Base-by-base conservation (phyloP, 2,888 invertebrate genomes). In the Apamea crenata region DNA sequence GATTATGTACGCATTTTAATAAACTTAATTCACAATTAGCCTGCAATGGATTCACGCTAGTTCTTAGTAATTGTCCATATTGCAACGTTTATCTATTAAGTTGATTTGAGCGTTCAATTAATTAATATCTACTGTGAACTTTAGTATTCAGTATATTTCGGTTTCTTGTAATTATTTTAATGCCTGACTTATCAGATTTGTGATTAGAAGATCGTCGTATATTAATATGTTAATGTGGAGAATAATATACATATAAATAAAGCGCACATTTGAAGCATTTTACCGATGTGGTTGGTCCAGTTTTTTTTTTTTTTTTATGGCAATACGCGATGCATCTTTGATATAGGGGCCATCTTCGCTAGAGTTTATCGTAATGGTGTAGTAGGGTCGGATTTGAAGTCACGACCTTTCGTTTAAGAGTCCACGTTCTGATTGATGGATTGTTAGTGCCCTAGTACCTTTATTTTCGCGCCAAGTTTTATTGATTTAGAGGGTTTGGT, bases 401-500 rank as follows among this genome's bases (percentile, higher is more conserved):
- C 87, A 85, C 75, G 80, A 87, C 77, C 80, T 82, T 47, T 47
- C 71, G 73, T 80, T 85, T 85, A n/a, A n/a, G n/a, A 72, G 82
- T 71, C 72, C 50, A 68, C 74, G 47, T 74, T 72, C 68, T 80
- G 80, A 85, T 87, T 85, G 80, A 83, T 83, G 67, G 71, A 82
- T 81, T 71, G 68, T 63, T 75, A 66, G 73, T 21, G 25, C 63
- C 44, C 29, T 71, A 79, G 65, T 67, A 50, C 21, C 40, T 80
- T 75, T 73, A 81, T 77, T 85, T 85, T 85, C 74, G 89, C 91
- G 91, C 91, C 91, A 29, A 29, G 16, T 81, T 76, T 61, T 61
- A 25, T 50, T 72, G 32, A 7, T 56, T 8, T 16, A 16, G 16
- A 59, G 12, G 10, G 3, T 25, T 56, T 10, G 56, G 25, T 47